Conservation (phyloP, 2,888 invertebrate species). For the Drosophila rellima region DNA sequence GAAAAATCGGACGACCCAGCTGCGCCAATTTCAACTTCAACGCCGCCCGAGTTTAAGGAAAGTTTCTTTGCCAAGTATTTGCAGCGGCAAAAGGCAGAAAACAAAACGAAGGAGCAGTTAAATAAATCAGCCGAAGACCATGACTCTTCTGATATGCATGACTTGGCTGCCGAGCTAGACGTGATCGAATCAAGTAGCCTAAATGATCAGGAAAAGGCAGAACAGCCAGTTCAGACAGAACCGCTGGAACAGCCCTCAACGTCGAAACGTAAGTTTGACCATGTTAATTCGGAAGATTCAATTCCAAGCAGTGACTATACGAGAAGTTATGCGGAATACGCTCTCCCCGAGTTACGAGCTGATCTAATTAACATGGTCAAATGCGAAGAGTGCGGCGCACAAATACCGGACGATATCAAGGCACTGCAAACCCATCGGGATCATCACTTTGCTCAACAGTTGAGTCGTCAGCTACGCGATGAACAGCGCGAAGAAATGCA, state of each 20-base stretch:
- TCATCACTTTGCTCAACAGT: conserved; percentile 90
- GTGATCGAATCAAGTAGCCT: conserved; percentile 53
- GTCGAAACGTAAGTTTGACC: conserved; percentile 55
- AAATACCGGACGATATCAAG: conserved; percentile 86
- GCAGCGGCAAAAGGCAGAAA: conserved; percentile 44
- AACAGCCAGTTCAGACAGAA: no score
- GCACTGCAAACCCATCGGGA: conserved; percentile 90
- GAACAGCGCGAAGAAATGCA: conserved; percentile 77
- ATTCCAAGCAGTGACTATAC: conserved; percentile 48
- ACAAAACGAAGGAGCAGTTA: conserved; percentile 1
- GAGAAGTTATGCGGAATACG: conserved; percentile 80
- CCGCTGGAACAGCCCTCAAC: conserved; percentile 42
- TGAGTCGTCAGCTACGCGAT: conserved; percentile 88
- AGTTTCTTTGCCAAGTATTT: conserved; percentile 77
- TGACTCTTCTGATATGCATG: conserved; percentile 48
- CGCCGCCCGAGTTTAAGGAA: conserved; percentile 52
- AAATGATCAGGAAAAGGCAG: not conserved
- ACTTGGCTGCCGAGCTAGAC: conserved; percentile 62
- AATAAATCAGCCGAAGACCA: conserved; percentile 11
- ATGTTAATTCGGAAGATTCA: conserved; percentile 4
- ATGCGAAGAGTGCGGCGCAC: conserved; percentile 90
- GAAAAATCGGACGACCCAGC: conserved; percentile 10
- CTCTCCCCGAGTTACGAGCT: conserved; percentile 63
- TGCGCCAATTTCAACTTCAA: conserved; percentile 28
- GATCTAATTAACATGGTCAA: conserved; percentile 64